Evolutionary conservation across 2,113 vertebrate species (phyloP).

Genomic region (Nettapus auritus): DNA sequence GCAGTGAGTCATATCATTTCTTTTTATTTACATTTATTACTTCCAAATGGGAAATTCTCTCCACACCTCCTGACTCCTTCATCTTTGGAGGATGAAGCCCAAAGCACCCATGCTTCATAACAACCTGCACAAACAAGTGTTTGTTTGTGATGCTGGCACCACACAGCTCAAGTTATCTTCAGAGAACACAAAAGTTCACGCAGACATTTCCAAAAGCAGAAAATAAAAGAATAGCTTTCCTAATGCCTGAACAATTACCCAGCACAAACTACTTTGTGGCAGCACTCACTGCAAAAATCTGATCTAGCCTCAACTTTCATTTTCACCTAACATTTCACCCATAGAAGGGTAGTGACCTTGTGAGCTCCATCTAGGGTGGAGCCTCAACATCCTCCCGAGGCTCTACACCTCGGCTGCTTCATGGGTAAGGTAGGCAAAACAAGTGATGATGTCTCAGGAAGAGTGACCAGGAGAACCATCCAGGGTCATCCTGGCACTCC

Average conservation of each 20-base stretch:
- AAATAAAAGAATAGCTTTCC: fast-evolving
- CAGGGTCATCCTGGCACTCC: background rate
- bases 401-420: fast-evolving
- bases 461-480: background rate
- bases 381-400: background rate
- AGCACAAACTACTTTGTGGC: background rate
- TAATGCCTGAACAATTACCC: fast-evolving
- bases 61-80: background rate
- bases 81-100: fast-evolving
- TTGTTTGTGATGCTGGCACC: background rate
- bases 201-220: background rate
- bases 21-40: background rate
- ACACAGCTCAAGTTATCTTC: fast-evolving
- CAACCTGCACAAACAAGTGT: fast-evolving
- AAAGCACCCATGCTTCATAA: background rate
- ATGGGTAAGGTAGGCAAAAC: background rate
- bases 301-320: fast-evolving
- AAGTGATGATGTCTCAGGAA: background rate
- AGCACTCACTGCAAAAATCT: background rate
- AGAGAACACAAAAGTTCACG: background rate
- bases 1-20: fast-evolving
- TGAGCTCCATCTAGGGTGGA: background rate
- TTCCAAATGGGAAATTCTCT: background rate
- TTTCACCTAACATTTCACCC: background rate
- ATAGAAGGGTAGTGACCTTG: background rate